Evolutionary conservation across 1,140 invertebrate species (phyloP).

Genomic region (Rhopalosiphum maidis): DNA sequence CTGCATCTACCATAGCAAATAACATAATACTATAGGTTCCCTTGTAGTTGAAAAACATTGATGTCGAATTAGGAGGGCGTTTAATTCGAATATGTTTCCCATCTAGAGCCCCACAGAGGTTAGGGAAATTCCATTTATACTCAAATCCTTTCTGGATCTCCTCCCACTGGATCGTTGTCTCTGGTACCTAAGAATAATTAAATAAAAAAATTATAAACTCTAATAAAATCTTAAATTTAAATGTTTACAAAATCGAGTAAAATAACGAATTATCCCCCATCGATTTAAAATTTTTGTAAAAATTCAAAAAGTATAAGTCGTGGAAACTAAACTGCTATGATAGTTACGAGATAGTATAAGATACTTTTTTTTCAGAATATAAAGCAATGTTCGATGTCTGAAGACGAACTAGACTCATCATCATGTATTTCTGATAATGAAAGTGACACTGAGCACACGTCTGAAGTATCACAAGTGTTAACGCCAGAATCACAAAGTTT

Average conservation of each 20-base stretch:
- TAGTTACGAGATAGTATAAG: too few relatives aligned
- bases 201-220: too few relatives aligned
- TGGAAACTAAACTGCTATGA: too few relatives aligned
- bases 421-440: constrained; percentile 39
- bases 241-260: too few relatives aligned
- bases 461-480: constrained; percentile 61
- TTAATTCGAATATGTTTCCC: constrained; percentile 63
- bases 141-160: constrained; percentile 61
- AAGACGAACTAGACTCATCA: too few relatives aligned
- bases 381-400: too few relatives aligned
- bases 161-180: constrained; percentile 61
- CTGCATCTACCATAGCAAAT: constrained; percentile 59
- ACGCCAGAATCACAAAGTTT: constrained; percentile 61
- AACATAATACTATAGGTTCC: constrained; percentile 59
- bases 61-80: constrained; percentile 61
- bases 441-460: constrained; percentile 61
- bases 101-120: constrained; percentile 62
- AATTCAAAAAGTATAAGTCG: too few relatives aligned
- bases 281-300: too few relatives aligned
- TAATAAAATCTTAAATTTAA: too few relatives aligned
- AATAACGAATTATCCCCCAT: too few relatives aligned
- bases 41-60: constrained; percentile 59
- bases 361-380: too few relatives aligned
- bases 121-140: constrained; percentile 61
- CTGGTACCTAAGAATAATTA: constrained; percentile 59